Percentiles rank a stretch among this genome's conserved stretches.
phyloP scores from a whole-genome alignment of 2,888 invertebrate species.

The Mycogona germanica region DNA sequence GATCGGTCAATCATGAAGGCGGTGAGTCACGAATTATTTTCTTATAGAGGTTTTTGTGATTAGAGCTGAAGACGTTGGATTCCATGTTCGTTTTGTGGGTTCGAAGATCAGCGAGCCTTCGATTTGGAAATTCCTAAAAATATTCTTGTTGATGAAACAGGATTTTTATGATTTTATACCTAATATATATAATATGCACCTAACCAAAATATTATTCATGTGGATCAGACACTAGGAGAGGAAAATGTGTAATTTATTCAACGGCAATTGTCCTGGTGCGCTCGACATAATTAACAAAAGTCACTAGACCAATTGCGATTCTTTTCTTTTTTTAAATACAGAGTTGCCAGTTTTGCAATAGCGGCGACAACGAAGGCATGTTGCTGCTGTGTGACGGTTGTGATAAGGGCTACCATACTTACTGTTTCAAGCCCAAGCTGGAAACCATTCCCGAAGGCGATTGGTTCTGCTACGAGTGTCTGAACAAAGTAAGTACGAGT shows the following conservation, averaged over 20 bases:
- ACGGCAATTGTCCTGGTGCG: neutral
- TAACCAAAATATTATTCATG: too few species aligned
- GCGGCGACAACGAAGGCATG: conserved; percentile 92
- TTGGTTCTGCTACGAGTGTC: conserved; percentile 94
- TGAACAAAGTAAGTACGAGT: conserved; percentile 26
- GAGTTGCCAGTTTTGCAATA: conserved; percentile 96
- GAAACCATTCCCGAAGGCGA: conserved; percentile 94
- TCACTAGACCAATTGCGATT: neutral
- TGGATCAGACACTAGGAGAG: neutral
- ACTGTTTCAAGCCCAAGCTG: conserved; percentile 96
- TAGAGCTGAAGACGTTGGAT: neutral
- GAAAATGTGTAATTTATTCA: neutral
- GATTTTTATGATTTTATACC: too few species aligned
- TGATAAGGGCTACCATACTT: conserved; percentile 96
- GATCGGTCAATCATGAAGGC: conserved; percentile 99
- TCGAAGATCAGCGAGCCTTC: too few species aligned
- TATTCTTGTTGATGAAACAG: neutral
- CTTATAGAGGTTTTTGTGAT: neutral
- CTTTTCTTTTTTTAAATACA: conserved; percentile 38
- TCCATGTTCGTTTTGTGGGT: too few species aligned
- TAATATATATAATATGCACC: too few species aligned
- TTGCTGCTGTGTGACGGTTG: conserved; percentile 92
- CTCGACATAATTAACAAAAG: neutral
- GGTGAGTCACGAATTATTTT: conserved; percentile 49
- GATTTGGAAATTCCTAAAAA: neutral